Conservation (phyloP, 1,140 invertebrate species). For the Temnothorax nylanderi region DNA sequence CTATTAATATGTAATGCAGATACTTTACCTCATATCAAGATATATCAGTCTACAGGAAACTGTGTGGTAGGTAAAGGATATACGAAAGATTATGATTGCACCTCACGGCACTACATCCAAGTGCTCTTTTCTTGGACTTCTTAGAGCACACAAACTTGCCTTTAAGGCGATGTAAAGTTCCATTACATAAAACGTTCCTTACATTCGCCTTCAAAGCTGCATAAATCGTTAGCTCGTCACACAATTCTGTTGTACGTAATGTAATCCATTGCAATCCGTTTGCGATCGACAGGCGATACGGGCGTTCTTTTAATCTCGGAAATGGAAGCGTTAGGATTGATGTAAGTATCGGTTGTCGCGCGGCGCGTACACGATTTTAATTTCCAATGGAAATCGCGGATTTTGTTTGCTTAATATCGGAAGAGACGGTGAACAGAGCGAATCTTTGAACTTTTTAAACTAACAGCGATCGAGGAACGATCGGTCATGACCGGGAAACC, state of each 20-base stretch:
- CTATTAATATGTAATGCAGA: constrained; percentile 39
- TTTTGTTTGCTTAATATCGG: constrained; percentile 62
- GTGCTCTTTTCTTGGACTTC: background rate
- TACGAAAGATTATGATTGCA: constrained; percentile 26
- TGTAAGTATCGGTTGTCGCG: constrained; percentile 19
- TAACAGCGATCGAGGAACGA: background rate
- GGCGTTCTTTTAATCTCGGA: constrained; percentile 62
- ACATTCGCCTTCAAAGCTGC: background rate
- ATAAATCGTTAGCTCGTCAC: background rate
- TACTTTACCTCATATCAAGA: constrained; percentile 8
- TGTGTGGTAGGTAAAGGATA: background rate
- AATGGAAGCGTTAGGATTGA: constrained; percentile 66
- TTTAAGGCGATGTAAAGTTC: constrained; percentile 26
- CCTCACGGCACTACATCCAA: background rate
- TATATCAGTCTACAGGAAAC: constrained; percentile 21
- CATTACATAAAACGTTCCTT: constrained; percentile 32
- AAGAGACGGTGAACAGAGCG: constrained; percentile 47
- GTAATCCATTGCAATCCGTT: background rate
- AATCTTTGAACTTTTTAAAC: constrained; percentile 45
- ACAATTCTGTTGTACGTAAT: constrained; percentile 10
- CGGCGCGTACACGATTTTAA: constrained; percentile 54
- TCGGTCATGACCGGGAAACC: constrained; percentile 27
- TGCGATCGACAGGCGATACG: background rate
- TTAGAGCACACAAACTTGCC: too few species aligned
- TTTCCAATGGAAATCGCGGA: constrained; percentile 64